Percentiles rank a stretch among this genome's conserved stretches.
phyloP scores from a whole-genome alignment of 1,140 invertebrate species.

The Cecropterus lyciades region DNA sequence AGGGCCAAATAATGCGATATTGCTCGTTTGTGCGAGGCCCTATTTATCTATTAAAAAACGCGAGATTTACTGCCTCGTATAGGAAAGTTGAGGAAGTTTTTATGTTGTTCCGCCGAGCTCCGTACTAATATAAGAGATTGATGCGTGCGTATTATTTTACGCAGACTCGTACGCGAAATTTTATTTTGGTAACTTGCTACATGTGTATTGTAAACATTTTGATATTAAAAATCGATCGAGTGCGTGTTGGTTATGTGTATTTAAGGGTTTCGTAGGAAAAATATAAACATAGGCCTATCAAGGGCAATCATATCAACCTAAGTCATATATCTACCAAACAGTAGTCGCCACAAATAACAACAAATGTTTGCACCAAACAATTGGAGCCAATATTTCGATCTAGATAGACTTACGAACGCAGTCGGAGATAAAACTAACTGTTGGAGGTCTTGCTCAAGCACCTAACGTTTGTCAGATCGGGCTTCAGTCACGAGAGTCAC shows the following conservation, averaged over 20 bases:
- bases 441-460: conserved; percentile 47
- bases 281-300: neutral
- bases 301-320: conserved; percentile 1
- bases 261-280: no score
- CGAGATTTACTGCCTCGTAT: conserved; percentile 76
- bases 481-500: conserved; percentile 52
- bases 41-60: conserved; percentile 84
- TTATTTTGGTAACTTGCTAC: conserved; percentile 2
- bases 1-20: conserved; percentile 83
- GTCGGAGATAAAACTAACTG: conserved; percentile 24
- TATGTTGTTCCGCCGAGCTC: conserved; percentile 70
- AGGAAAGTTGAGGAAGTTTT: conserved; percentile 78
- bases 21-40: conserved; percentile 81
- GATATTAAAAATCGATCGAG: neutral
- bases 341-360: neutral
- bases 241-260: no score
- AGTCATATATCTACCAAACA: neutral
- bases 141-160: conserved; percentile 69
- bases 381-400: conserved; percentile 17
- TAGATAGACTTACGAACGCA: conserved; percentile 16
- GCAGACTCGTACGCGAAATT: conserved; percentile 13
- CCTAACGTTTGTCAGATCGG: conserved; percentile 46
- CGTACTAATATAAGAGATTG: conserved; percentile 72
- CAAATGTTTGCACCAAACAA: neutral
- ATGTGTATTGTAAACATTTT: neutral